Evolutionary conservation across 2,888 invertebrate genomes (phyloP).

Genomic region (Machimus atricapillus): DNA sequence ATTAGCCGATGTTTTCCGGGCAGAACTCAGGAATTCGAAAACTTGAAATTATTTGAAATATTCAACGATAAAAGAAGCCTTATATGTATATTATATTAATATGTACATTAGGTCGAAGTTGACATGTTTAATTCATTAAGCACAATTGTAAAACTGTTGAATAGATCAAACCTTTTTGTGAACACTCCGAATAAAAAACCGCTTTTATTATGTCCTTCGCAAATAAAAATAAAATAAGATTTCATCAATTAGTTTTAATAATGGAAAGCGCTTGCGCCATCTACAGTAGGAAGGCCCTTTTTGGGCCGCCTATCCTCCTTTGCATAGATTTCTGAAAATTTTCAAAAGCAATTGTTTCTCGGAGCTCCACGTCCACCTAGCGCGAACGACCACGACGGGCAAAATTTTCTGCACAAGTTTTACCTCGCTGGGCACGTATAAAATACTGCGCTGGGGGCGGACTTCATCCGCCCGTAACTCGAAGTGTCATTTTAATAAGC

Average conservation of each 20-base stretch:
- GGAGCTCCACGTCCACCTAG: background rate
- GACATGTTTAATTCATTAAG: too few species aligned
- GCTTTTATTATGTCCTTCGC: background rate
- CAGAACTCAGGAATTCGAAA: too few species aligned
- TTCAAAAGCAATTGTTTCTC: background rate
- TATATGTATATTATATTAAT: too few species aligned
- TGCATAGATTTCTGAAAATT: background rate
- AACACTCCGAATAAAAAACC: too few species aligned
- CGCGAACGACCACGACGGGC: background rate
- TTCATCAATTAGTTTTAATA: too few species aligned
- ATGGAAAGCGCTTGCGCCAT: background rate
- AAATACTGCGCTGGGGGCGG: background rate
- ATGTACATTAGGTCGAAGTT: too few species aligned
- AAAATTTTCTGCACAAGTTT: background rate
- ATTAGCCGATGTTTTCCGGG: too few species aligned
- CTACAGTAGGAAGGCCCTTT: background rate
- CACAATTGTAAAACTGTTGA: too few species aligned
- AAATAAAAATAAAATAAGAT: too few species aligned
- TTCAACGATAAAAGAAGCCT: too few species aligned
- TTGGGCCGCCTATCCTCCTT: background rate
- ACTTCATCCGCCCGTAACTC: background rate
- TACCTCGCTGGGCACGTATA: background rate
- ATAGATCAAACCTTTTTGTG: too few species aligned
- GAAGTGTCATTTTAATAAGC: slow-evolving; percentile 13
- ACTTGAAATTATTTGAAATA: too few species aligned